phyloP scores from a whole-genome alignment of 2,113 vertebrate species.

The Morone chrysops region DNA sequence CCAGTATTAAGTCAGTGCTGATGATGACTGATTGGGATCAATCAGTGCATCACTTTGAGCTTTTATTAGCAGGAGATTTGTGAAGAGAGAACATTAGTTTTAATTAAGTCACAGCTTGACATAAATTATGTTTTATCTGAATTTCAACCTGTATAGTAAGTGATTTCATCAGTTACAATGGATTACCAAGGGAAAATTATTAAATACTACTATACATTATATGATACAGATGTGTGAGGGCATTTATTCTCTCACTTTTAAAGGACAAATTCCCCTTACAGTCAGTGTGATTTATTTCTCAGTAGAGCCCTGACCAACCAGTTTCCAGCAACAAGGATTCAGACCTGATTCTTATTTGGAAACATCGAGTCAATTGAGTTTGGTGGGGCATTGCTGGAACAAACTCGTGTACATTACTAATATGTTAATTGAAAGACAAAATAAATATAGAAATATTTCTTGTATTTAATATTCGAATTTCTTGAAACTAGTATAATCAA shows the following conservation, averaged over 20 bases:
- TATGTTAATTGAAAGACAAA: not conserved
- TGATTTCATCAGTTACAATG: not conserved
- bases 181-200: not conserved
- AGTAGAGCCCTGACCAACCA: not conserved
- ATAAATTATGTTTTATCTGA: not conserved
- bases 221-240: not conserved
- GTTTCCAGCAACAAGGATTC: not conserved
- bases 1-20: not conserved
- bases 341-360: not conserved
- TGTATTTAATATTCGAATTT: not conserved
- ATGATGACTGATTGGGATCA: not conserved
- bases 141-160: not conserved
- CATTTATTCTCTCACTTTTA: not conserved
- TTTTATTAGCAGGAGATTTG: not conserved
- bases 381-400: not conserved
- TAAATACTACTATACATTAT: not conserved
- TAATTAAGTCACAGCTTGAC: not conserved
- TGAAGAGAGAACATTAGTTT: too few species aligned
- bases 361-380: not conserved
- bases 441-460: not conserved
- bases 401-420: not conserved
- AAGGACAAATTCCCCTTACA: not conserved
- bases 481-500: not conserved
- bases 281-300: not conserved
- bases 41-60: not conserved